A percentile compares a stretch with the other conserved stretches of the same genome.
These are phyloP conservation scores for Streblospio benedicti DNA, from an alignment of 1,140 invertebrate species.

Conservation along the genomic window DNA sequence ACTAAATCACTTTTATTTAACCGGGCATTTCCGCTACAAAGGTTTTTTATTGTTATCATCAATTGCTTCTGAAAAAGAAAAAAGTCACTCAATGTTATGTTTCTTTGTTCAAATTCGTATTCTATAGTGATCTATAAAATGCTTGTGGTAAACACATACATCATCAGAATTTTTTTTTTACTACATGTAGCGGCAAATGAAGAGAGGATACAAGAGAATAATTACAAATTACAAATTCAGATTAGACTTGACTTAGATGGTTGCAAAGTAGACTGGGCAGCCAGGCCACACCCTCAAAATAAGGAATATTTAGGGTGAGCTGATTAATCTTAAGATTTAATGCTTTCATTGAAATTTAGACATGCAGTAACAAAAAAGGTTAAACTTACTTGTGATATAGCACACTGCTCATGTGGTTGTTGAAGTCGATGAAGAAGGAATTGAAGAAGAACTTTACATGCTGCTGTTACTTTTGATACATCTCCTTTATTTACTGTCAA, in stretches of 20 bases:
- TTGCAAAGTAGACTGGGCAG: too few relatives aligned
- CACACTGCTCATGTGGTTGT: constrained; percentile 37
- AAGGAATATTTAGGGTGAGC: too few relatives aligned
- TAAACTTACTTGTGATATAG: constrained; percentile 36
- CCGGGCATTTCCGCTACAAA: constrained; percentile 39
- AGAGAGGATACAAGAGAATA: too few relatives aligned
- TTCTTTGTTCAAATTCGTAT: not conserved
- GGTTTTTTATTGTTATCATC: constrained; percentile 41
- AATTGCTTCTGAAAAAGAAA: constrained; percentile 41
- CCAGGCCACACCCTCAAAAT: too few relatives aligned
- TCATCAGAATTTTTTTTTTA: too few relatives aligned
- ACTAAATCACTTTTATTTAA: constrained; percentile 48
- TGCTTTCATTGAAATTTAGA: too few relatives aligned
- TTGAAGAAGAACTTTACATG: constrained; percentile 54
- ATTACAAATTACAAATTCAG: too few relatives aligned
- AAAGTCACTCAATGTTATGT: constrained; percentile 1
- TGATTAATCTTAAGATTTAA: too few relatives aligned
- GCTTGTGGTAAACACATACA: not conserved
- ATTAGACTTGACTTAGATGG: too few relatives aligned
- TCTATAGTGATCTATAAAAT: not conserved
- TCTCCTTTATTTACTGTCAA: constrained; percentile 56
- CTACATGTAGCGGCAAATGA: too few relatives aligned
- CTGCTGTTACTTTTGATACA: constrained; percentile 52
- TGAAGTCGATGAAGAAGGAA: constrained; percentile 53
- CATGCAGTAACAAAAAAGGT: not conserved